Conservation (phyloP, 2,797 vertebrate species). For the Eulemur mongoz region DNA sequence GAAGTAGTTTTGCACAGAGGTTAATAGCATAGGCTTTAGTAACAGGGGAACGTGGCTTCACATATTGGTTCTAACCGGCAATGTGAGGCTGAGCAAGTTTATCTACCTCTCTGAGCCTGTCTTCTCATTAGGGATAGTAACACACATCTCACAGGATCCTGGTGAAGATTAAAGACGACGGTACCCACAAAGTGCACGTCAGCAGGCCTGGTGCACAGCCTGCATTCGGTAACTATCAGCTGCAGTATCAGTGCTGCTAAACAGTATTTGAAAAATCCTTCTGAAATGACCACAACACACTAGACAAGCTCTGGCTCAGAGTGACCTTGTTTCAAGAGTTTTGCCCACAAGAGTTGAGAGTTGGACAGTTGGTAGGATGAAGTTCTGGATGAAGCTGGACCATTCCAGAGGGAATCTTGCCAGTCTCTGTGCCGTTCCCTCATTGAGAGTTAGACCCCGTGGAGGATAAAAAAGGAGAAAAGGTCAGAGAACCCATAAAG, state of each 20-base stretch:
- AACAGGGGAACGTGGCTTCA: neutral
- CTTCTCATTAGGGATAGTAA: neutral
- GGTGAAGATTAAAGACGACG: neutral
- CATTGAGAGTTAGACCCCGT: neutral
- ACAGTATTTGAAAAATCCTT: neutral
- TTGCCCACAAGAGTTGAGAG: neutral
- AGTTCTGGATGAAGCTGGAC: neutral
- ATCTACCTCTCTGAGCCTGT: neutral
- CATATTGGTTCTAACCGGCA: neutral
- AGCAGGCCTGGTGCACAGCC: neutral
- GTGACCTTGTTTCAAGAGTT: conserved; percentile 16
- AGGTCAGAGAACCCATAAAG: neutral
- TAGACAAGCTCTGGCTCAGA: neutral
- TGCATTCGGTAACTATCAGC: neutral
- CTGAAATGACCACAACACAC: neutral
- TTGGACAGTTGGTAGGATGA: neutral
- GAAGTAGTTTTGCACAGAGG: neutral
- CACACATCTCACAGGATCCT: neutral
- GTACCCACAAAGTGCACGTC: neutral
- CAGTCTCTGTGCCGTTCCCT: neutral
- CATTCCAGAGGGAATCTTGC: neutral
- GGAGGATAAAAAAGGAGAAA: neutral
- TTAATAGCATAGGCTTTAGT: neutral
- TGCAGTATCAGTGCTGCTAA: neutral
- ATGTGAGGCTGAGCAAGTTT: neutral